phyloP scores from a whole-genome alignment of 2,888 invertebrate genomes.

The Argyresthia albistria region DNA sequence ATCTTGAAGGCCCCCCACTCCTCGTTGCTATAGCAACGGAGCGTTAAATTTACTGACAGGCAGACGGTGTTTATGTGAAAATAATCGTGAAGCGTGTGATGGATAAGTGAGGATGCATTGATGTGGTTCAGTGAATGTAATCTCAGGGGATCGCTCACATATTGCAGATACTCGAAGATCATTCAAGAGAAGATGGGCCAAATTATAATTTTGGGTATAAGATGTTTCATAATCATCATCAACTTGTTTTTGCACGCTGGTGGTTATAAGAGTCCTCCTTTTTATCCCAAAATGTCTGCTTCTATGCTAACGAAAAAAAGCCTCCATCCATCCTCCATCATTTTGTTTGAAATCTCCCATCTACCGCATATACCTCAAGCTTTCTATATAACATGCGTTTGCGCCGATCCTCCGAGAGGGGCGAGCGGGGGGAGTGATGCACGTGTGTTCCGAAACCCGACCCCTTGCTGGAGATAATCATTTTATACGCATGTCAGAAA shows the following conservation, averaged over 20 bases:
- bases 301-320: too few species aligned
- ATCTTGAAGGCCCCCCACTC: background rate
- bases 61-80: conserved; percentile 1
- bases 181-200: too few species aligned
- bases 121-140: too few species aligned
- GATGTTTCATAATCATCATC: too few species aligned
- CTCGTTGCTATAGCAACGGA: background rate
- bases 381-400: background rate
- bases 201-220: too few species aligned
- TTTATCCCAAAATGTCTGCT: too few species aligned
- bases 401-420: background rate
- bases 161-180: too few species aligned
- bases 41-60: conserved; percentile 3
- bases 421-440: conserved; percentile 18
- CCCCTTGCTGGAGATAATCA: conserved; percentile 30
- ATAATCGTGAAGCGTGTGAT: background rate
- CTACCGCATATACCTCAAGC: too few species aligned
- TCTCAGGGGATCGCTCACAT: background rate
- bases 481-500: conserved; percentile 20
- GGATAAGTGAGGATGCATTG: background rate
- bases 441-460: conserved; percentile 46
- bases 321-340: too few species aligned
- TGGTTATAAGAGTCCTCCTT: too few species aligned
- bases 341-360: background rate
- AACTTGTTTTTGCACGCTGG: too few species aligned